phyloP scores from a whole-genome alignment of 2,797 vertebrate genomes.

The Pseudocheirus occidentalis region DNA sequence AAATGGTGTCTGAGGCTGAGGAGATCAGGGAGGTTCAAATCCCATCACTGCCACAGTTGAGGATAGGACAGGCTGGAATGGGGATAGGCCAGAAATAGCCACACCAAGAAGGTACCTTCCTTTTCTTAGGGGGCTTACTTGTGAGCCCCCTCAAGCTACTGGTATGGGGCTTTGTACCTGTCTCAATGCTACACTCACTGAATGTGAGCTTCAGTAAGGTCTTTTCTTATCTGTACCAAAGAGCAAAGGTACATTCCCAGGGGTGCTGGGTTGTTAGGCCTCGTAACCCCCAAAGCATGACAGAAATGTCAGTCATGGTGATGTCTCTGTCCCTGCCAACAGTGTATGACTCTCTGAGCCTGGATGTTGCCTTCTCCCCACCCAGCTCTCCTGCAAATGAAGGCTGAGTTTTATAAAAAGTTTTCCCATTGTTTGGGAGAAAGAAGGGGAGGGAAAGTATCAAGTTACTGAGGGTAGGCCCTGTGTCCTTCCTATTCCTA shows the following conservation, averaged over 20 bases:
- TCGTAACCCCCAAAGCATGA: background rate
- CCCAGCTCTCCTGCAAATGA: background rate
- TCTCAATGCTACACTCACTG: background rate
- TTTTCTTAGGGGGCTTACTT: background rate
- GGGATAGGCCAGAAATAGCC: background rate
- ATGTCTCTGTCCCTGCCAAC: background rate
- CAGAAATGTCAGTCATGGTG: background rate
- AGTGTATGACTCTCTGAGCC: background rate
- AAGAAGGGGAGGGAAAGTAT: background rate
- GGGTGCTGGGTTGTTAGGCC: background rate
- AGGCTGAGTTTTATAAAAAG: background rate
- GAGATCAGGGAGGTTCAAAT: background rate
- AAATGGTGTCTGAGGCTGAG: background rate
- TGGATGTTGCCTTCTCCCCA: background rate
- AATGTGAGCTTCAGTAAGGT: background rate
- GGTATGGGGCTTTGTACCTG: background rate
- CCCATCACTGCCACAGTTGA: background rate
- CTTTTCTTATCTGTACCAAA: background rate
- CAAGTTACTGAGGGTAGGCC: background rate
- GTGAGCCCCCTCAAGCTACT: background rate
- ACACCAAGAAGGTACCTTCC: background rate
- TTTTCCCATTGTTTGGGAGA: background rate
- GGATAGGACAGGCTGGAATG: background rate
- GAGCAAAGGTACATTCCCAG: background rate
- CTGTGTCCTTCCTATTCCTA: background rate